These are phyloP conservation scores for Ailuropoda melanoleuca DNA, from an alignment of 2,113 vertebrate species.

Conservation along the genomic window DNA sequence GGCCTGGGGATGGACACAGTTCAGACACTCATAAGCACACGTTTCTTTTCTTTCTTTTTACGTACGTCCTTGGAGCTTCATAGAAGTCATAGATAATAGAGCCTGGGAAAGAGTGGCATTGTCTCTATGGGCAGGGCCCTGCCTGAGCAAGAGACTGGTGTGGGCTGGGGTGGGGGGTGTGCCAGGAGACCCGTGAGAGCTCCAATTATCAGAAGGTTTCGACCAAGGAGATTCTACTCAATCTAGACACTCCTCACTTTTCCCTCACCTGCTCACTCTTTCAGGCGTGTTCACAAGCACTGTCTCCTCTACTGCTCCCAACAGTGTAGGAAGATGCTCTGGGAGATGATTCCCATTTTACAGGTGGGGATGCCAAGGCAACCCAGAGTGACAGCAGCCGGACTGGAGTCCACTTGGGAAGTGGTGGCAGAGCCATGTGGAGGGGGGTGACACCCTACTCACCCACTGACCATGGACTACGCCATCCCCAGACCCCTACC, in stretches of 20 bases:
- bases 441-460: too few relatives aligned
- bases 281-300: fast-evolving
- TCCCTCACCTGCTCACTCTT: background rate
- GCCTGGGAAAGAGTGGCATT: background rate
- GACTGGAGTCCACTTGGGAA: background rate
- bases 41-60: background rate
- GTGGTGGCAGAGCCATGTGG: background rate
- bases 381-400: too few relatives aligned
- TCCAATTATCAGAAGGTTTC: background rate
- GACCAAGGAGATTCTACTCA: fast-evolving
- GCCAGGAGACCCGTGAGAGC: fast-evolving
- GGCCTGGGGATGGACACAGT: background rate
- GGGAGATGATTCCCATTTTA: background rate
- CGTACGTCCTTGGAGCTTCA: background rate
- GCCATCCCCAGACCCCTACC: fast-evolving
- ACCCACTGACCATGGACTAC: background rate
- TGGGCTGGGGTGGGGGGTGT: fast-evolving
- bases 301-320: background rate
- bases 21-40: background rate
- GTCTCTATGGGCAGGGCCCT: background rate
- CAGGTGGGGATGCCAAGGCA: background rate
- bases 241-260: fast-evolving
- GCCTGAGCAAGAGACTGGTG: background rate
- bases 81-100: background rate
- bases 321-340: background rate